Percentiles rank a stretch among this genome's conserved stretches.
Evolutionary conservation across 2,113 vertebrate genomes (phyloP).

Genomic region (Lophochroa leadbeateri): DNA sequence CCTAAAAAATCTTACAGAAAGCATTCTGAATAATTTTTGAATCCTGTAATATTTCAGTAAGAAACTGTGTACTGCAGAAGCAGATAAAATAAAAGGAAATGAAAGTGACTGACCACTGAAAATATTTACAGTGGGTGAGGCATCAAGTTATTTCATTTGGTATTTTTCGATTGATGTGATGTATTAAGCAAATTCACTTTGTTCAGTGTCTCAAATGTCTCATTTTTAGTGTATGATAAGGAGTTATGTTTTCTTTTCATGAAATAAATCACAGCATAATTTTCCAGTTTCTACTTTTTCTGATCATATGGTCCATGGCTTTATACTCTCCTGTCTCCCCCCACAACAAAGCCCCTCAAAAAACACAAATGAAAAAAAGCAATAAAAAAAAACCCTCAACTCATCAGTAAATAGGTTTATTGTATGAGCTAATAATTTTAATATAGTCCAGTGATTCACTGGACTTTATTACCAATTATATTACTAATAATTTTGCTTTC

Average conservation of each 20-base stretch:
- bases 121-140: neutral
- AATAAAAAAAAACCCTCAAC: rapidly evolving
- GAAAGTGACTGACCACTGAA: neutral
- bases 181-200: neutral
- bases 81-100: neutral
- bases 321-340: neutral
- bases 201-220: neutral
- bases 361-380: neutral
- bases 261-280: neutral
- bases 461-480: neutral
- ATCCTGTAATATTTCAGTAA: neutral
- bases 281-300: neutral
- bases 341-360: rapidly evolving
- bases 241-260: neutral
- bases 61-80: neutral
- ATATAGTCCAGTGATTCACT: neutral
- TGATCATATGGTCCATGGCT: neutral
- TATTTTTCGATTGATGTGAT: neutral
- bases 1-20: neutral
- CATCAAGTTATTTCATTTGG: neutral
- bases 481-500: neutral
- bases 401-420: neutral
- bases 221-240: neutral
- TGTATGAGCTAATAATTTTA: neutral
- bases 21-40: neutral